Percentiles rank a stretch among this genome's conserved stretches.
phyloP scores from a whole-genome alignment of 2,797 vertebrate genomes.

The Melanotaenia trifasciata region DNA sequence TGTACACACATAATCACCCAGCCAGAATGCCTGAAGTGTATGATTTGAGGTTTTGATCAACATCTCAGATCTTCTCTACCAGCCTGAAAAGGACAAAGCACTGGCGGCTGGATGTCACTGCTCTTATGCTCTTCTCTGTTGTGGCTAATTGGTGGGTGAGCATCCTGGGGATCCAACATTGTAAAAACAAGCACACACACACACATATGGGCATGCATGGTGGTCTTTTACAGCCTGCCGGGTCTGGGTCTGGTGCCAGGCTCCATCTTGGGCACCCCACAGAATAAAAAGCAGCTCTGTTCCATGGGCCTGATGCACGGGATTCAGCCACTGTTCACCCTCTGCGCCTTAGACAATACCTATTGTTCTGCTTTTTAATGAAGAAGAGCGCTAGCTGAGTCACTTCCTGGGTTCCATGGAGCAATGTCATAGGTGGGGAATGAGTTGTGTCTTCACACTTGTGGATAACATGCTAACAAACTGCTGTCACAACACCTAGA shows the following conservation, averaged over 20 bases:
- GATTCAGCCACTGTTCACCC: constrained; percentile 78
- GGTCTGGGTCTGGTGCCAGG: constrained; percentile 86
- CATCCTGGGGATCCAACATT: constrained; percentile 61
- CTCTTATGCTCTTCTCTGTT: constrained; percentile 67
- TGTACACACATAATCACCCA: constrained; percentile 63
- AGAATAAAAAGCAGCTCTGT: constrained; percentile 85
- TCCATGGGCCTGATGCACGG: constrained; percentile 70
- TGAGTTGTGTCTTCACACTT: not conserved
- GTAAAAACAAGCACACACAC: constrained; percentile 39
- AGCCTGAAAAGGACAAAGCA: constrained; percentile 29
- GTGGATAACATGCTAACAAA: constrained; percentile 3
- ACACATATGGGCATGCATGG: constrained; percentile 35
- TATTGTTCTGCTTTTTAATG: constrained; percentile 82
- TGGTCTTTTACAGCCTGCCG: constrained; percentile 67
- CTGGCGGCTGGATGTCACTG: constrained; percentile 38
- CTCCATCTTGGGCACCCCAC: constrained; percentile 78
- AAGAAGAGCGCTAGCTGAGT: constrained; percentile 73
- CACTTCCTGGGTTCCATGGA: constrained; percentile 55
- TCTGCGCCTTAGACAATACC: constrained; percentile 79
- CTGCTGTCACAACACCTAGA: not conserved
- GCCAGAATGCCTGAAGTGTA: constrained; percentile 65
- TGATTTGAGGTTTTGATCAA: constrained; percentile 54
- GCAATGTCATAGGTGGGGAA: not conserved
- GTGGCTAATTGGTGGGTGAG: constrained; percentile 79
- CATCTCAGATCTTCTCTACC: constrained; percentile 32